These are phyloP conservation scores for Pecten maximus DNA, from an alignment of 2,888 invertebrate species.

Conservation along the genomic window DNA sequence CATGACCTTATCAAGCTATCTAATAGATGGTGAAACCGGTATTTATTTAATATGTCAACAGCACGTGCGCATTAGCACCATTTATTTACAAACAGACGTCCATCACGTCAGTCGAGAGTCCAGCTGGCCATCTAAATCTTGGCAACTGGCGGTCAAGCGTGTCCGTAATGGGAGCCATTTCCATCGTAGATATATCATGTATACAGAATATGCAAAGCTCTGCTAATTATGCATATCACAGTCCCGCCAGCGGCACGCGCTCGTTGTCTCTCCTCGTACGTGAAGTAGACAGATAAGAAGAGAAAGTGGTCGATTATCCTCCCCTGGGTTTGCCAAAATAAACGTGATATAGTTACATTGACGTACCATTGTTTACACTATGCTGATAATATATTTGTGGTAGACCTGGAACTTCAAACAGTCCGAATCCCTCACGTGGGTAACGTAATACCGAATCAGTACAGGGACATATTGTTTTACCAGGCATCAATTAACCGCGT, in stretches of 20 bases:
- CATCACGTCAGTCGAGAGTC: not conserved
- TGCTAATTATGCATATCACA: not conserved
- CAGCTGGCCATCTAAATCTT: not conserved
- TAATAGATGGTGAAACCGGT: not conserved
- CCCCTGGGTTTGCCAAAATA: not conserved
- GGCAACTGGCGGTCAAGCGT: not conserved
- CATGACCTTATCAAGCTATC: not conserved
- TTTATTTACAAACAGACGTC: slow-evolving; percentile 26
- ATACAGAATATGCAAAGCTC: too few species aligned
- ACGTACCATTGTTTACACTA: not conserved
- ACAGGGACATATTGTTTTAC: not conserved
- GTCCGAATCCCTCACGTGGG: not conserved
- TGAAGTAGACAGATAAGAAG: not conserved
- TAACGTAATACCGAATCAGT: not conserved
- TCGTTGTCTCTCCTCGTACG: not conserved
- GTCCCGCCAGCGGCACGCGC: not conserved
- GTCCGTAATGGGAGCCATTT: not conserved
- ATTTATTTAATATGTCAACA: slow-evolving; percentile 32
- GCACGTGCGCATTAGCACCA: slow-evolving; percentile 26
- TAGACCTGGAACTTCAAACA: not conserved
- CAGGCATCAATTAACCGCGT: too few species aligned
- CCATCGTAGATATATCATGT: not conserved
- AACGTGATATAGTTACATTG: not conserved
- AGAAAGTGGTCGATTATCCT: not conserved
- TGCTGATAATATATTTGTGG: not conserved